phyloP scores from a whole-genome alignment of 2,797 vertebrate genomes.

The Macrochelys suwanniensis region DNA sequence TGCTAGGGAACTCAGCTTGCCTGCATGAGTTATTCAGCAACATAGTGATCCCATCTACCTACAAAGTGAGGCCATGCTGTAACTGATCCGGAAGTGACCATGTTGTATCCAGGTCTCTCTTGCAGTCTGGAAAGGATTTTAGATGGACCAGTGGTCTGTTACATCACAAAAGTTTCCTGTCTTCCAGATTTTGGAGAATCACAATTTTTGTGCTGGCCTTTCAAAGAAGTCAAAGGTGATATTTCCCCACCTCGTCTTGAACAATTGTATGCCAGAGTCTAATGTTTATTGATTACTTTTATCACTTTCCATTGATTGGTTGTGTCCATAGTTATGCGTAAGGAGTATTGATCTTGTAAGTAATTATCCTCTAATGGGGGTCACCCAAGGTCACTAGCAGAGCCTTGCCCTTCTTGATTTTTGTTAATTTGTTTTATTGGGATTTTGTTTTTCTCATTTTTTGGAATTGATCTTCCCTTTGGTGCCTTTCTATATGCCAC shows the following conservation, averaged over 20 bases:
- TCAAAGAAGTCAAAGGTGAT: background rate
- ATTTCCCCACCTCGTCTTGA: background rate
- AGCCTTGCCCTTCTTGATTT: conserved; percentile 75
- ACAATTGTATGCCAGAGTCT: background rate
- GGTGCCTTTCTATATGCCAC: conserved; percentile 51
- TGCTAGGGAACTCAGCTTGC: background rate
- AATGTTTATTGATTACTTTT: conserved; percentile 79
- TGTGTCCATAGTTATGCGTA: conserved; percentile 74
- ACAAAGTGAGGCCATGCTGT: background rate
- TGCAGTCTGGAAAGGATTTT: background rate
- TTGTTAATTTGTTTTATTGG: conserved; percentile 80
- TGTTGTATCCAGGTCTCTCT: background rate
- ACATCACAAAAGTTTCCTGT: background rate
- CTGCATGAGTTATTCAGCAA: rapidly evolving
- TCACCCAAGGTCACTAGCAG: conserved; percentile 67
- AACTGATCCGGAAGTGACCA: background rate
- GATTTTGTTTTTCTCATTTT: conserved; percentile 79
- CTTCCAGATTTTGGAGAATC: background rate
- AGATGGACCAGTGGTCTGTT: rapidly evolving
- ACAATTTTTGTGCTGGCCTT: background rate
- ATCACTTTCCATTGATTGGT: conserved; percentile 74
- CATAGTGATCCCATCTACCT: rapidly evolving
- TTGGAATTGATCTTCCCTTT: conserved; percentile 56
- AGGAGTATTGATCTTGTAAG: conserved; percentile 73
- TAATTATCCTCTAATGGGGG: conserved; percentile 79